Conservation (phyloP, 2,113 vertebrate genomes). For the Hyperopisus bebe region DNA sequence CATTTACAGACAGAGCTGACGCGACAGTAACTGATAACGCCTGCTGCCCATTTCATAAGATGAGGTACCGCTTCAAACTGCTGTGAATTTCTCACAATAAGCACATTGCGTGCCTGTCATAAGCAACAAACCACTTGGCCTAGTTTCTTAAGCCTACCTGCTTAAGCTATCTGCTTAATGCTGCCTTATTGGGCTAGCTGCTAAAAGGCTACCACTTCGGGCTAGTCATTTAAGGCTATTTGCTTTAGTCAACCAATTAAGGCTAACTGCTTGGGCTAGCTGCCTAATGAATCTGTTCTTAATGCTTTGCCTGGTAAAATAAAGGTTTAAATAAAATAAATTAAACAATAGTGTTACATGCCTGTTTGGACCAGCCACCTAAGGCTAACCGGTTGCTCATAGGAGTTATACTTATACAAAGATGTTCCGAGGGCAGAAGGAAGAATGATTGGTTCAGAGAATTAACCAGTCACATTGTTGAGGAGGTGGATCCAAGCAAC, state of each 20-base stretch:
- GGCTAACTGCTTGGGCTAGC: background rate
- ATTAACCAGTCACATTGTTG: no score
- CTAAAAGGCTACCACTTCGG: background rate
- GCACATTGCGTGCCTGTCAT: conserved; percentile 20
- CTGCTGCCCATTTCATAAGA: background rate
- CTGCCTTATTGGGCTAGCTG: background rate
- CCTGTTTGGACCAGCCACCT: background rate
- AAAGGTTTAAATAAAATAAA: no score
- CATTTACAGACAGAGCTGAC: conserved; percentile 29
- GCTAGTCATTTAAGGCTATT: background rate
- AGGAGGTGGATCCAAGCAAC: no score
- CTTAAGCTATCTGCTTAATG: background rate
- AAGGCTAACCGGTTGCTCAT: background rate
- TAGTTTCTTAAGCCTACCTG: background rate
- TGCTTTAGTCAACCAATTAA: background rate
- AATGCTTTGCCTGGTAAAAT: no score
- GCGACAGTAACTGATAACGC: conserved; percentile 41
- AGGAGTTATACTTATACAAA: no score
- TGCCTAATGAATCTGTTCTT: no score
- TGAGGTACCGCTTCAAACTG: background rate
- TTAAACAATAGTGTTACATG: no score
- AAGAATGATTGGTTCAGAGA: no score
- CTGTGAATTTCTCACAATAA: conserved; percentile 40
- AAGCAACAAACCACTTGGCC: conserved; percentile 38
- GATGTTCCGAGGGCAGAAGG: no score